Percentiles rank a stretch among this genome's conserved stretches.
phyloP scores from a whole-genome alignment of 2,888 invertebrate species.

The Morpho helenor region DNA sequence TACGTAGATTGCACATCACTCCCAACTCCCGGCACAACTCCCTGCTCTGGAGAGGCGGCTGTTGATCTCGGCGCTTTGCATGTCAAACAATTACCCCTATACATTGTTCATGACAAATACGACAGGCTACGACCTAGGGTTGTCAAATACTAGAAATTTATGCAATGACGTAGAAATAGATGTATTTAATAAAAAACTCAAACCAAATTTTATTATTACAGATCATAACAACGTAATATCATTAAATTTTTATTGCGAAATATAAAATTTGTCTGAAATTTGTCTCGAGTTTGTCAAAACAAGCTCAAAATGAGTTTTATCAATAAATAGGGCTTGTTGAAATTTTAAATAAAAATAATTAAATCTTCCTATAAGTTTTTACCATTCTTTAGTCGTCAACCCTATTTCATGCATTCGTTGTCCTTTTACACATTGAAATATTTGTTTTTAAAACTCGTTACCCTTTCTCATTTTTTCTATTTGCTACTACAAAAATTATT shows the following conservation, averaged over 20 bases:
- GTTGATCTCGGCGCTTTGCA: constrained; percentile 65
- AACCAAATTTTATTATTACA: no score
- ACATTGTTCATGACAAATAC: constrained; percentile 62
- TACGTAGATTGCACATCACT: constrained; percentile 50
- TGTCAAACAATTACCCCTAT: constrained; percentile 65
- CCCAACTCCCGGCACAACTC: constrained; percentile 33
- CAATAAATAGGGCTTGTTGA: no score
- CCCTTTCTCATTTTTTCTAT: constrained; percentile 59
- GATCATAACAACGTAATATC: no score
- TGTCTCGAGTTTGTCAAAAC: no score
- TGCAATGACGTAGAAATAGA: background rate
- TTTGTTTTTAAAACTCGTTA: constrained; percentile 71
- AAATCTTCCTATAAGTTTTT: background rate
- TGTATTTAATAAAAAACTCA: no score
- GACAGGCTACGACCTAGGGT: constrained; percentile 37
- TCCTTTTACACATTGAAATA: constrained; percentile 58
- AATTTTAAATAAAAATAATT: no score
- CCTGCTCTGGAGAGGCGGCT: constrained; percentile 41
- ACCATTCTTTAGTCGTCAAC: background rate
- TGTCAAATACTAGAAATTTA: background rate
- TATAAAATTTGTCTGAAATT: no score
- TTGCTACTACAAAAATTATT: constrained; percentile 55
- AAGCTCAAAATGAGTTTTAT: no score
- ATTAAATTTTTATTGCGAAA: no score
- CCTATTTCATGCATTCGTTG: constrained; percentile 43